Percentiles rank a stretch among this genome's conserved stretches.
phyloP scores from a whole-genome alignment of 2,113 vertebrate genomes.

The Callopanchax toddi region DNA sequence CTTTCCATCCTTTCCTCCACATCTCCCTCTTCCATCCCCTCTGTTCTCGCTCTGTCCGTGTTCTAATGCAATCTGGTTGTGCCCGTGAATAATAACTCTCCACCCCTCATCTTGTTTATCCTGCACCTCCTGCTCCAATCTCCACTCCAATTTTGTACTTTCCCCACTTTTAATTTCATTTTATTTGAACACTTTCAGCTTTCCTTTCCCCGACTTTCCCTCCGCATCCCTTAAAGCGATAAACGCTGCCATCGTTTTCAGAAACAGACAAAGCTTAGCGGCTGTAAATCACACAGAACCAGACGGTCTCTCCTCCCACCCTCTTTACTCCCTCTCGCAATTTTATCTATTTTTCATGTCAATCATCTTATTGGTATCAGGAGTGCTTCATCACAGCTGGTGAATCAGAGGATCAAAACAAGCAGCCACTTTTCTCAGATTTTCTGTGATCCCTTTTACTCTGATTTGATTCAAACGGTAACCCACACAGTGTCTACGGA shows the following conservation, averaged over 20 bases:
- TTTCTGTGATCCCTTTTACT: slow-evolving; percentile 27
- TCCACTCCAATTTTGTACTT: slow-evolving; percentile 54
- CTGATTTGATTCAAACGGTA: slow-evolving; percentile 43
- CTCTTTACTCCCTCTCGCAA: slow-evolving; percentile 22
- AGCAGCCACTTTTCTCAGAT: slow-evolving; percentile 34
- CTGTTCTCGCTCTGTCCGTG: slow-evolving; percentile 19
- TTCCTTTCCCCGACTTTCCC: not conserved
- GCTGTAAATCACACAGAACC: slow-evolving; percentile 26
- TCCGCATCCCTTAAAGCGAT: slow-evolving; percentile 5
- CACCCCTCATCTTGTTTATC: slow-evolving; percentile 26
- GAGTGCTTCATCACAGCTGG: slow-evolving; percentile 60
- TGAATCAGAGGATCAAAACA: slow-evolving; percentile 66
- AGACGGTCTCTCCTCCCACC: slow-evolving; percentile 42
- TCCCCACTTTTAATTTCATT: slow-evolving; percentile 47
- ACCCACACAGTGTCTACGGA: slow-evolving; percentile 56
- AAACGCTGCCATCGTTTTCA: slow-evolving; percentile 2
- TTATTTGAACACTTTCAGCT: slow-evolving; percentile 41
- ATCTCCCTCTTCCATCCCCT: not conserved
- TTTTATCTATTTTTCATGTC: slow-evolving; percentile 55
- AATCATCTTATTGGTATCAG: slow-evolving; percentile 41
- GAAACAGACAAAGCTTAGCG: slow-evolving; percentile 21
- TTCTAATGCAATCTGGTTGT: slow-evolving; percentile 52
- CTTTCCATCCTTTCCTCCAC: not conserved
- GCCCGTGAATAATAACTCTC: slow-evolving; percentile 45
- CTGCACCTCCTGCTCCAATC: slow-evolving; percentile 20